A percentile compares a stretch with the other conserved stretches of the same genome.
Evolutionary conservation across 2,113 vertebrate genomes (phyloP).

Genomic region (Uria lomvia): DNA sequence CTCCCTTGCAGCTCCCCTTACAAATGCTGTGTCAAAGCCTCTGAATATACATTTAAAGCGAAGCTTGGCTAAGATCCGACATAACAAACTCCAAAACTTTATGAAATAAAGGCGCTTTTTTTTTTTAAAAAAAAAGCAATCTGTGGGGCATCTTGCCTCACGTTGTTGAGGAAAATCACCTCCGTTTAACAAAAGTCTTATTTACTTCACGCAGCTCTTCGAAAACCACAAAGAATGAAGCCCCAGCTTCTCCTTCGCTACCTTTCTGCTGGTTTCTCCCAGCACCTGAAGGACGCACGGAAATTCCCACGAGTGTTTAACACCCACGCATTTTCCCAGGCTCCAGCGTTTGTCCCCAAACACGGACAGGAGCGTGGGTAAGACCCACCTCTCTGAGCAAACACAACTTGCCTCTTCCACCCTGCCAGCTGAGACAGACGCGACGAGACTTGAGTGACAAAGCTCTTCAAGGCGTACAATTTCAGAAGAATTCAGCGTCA

Average conservation of each 20-base stretch:
- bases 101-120: background rate
- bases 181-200: background rate
- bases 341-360: background rate
- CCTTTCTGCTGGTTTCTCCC: background rate
- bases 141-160: background rate
- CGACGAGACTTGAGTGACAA: fast-evolving
- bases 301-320: background rate
- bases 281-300: background rate
- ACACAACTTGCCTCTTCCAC: background rate
- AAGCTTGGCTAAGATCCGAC: background rate
- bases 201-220: background rate
- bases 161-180: background rate
- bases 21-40: background rate
- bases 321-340: fast-evolving
- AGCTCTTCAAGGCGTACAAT: background rate
- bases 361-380: background rate
- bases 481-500: background rate
- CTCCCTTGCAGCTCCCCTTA: background rate
- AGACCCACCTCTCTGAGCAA: background rate
- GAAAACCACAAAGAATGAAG: background rate
- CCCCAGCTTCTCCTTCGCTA: background rate
- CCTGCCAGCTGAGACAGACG: background rate
- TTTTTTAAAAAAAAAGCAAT: background rate
- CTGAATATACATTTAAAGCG: background rate
- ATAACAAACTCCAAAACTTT: background rate